Base-by-base conservation (phyloP, 2,888 invertebrate species). In the Hedychridium roseum region DNA sequence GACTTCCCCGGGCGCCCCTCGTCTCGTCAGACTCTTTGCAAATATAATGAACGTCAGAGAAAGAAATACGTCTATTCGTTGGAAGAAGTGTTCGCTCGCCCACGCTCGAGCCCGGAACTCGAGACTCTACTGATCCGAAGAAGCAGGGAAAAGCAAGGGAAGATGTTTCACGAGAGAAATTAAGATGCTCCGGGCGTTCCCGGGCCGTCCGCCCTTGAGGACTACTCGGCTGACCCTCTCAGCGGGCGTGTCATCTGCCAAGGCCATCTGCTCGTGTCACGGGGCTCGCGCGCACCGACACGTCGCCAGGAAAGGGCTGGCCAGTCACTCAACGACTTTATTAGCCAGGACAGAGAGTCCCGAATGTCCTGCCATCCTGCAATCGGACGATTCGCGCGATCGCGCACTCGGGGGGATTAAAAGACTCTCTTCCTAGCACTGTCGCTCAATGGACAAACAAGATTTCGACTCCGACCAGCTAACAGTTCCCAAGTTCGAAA, bases 241-340 rank as follows among this genome's bases (percentile, higher is more conserved):
- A 68, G 64, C 66, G 53, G 50, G 28, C 55, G 44, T 57, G 54
- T 62, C 66, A 74, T 73, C 67, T 66, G 52, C 59, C 73, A 73
- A 76, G 76, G 76, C 64, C 74, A 74, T 73, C 71, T 62, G 43
- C 48, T 20, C 44, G 50, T 48, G 58, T 61, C 53, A 50, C 44
- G 50, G n/a, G 30, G 31, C 16, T 12, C 12, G 12, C 38, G 7
- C 31, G 31, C n/a, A 31, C 11, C 31, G 3, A n/a, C 14, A n/a
- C 9, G 11, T 32, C 5, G 30, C 17, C 30, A 21, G 21, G 34
- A 32, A 27, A 48, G 53, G 32, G 42, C 44, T 27, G 54, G 50
- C 51, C 57, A 59, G 64, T 70, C 63, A 65, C 63, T 70, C 67
- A 68, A 67, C 64, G 60, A 63, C 63, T 72, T 74, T 74, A 74